A percentile compares a stretch with the other conserved stretches of the same genome.
Conservation (phyloP, 2,113 vertebrate species). For the Ancistrus triradiatus region DNA sequence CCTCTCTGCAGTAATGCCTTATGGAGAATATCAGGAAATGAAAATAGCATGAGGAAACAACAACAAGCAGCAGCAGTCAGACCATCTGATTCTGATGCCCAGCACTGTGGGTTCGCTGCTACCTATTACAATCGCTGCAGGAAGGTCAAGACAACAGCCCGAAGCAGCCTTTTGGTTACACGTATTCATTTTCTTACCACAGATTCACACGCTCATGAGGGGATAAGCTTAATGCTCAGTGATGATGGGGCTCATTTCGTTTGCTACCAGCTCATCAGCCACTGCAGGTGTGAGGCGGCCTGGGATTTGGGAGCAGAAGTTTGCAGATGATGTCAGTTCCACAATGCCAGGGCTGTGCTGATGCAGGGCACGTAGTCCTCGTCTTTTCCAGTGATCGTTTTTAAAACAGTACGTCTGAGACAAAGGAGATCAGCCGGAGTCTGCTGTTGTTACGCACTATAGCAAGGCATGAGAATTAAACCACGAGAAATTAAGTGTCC, state of each 20-base stretch:
- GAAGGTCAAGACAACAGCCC: constrained; percentile 39
- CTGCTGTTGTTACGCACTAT: constrained; percentile 56
- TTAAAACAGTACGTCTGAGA: neutral
- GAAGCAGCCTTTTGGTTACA: constrained; percentile 39
- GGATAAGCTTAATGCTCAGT: constrained; percentile 23
- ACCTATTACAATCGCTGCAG: constrained; percentile 41
- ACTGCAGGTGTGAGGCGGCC: neutral
- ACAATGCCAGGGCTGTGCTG: constrained; percentile 11
- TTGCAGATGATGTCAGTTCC: neutral
- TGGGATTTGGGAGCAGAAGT: neutral
- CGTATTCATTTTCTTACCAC: constrained; percentile 9
- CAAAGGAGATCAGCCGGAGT: constrained; percentile 7
- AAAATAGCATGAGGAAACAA: neutral
- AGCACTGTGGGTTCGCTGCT: constrained; percentile 21
- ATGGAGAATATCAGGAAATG: constrained; percentile 8
- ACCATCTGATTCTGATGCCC: constrained; percentile 31
- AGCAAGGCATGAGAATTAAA: constrained; percentile 57
- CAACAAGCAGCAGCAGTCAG: constrained; percentile 32
- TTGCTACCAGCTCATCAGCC: constrained; percentile 1
- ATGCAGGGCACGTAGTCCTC: constrained; percentile 10
- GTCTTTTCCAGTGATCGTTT: constrained; percentile 35
- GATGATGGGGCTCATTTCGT: neutral
- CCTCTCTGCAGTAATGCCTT: constrained; percentile 12
- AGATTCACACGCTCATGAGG: constrained; percentile 5
- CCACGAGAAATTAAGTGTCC: constrained; percentile 35